phyloP scores from a whole-genome alignment of 2,113 vertebrate species.

The Ailuropoda melanoleuca region DNA sequence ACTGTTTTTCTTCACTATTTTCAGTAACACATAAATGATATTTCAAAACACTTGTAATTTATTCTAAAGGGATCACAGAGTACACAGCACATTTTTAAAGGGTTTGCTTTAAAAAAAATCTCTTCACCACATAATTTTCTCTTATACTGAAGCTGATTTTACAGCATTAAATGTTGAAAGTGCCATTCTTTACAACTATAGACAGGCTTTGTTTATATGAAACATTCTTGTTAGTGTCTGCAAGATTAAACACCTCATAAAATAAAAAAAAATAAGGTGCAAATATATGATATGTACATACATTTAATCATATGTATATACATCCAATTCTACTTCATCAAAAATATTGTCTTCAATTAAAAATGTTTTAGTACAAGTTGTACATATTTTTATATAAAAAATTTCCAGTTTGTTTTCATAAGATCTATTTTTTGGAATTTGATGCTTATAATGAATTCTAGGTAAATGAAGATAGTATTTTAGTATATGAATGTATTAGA shows the following conservation, averaged over 20 bases:
- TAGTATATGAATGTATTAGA: not conserved
- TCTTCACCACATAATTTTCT: not conserved
- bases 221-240: not conserved
- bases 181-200: not conserved
- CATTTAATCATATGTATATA: not conserved
- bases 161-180: not conserved
- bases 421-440: not conserved
- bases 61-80: not conserved
- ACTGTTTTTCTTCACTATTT: not conserved
- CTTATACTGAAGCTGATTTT: slow-evolving; percentile 32
- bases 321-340: not conserved
- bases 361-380: not conserved
- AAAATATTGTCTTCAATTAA: not conserved
- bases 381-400: not conserved
- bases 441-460: not conserved
- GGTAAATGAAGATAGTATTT: not conserved
- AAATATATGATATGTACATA: not conserved
- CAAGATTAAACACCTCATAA: not conserved
- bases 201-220: not conserved
- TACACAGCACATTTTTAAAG: not conserved
- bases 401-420: not conserved
- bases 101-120: slow-evolving; percentile 3
- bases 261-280: not conserved
- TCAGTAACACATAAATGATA: not conserved
- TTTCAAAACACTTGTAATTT: slow-evolving; percentile 37